These are phyloP conservation scores for Drosophila mimetica DNA, from an alignment of 2,888 invertebrate genomes.

Conservation along the genomic window DNA sequence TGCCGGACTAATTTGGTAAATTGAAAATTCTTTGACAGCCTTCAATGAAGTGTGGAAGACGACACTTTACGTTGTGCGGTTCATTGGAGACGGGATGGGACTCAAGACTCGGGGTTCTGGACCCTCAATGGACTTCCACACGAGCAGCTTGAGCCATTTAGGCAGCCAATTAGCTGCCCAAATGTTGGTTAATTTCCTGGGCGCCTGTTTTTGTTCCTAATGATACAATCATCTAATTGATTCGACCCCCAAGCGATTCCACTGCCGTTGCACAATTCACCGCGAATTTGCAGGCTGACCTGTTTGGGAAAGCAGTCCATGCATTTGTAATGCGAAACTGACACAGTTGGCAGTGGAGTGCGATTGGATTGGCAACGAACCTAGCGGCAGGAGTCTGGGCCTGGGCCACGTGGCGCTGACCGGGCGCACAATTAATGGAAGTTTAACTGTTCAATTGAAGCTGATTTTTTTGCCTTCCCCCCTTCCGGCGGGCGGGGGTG, in stretches of 20 bases:
- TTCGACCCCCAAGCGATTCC: conserved; percentile 42
- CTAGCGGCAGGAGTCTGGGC: conserved; percentile 17
- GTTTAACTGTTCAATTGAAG: conserved; percentile 82
- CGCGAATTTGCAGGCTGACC: conserved; percentile 64
- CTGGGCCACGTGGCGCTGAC: conserved; percentile 39
- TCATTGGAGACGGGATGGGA: conserved; percentile 52
- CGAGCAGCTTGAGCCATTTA: conserved; percentile 72
- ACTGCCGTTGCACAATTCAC: conserved; percentile 38
- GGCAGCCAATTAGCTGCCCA: conserved; percentile 78
- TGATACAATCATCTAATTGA: conserved; percentile 77
- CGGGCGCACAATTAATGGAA: conserved; percentile 80
- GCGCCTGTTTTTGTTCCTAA: conserved; percentile 56
- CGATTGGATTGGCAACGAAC: conserved; percentile 32
- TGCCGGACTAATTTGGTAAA: conserved; percentile 69
- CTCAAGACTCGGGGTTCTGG: neutral
- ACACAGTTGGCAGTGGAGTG: conserved; percentile 61
- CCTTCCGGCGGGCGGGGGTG: conserved; percentile 13
- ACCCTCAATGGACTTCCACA: conserved; percentile 66
- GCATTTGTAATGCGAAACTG: conserved; percentile 74
- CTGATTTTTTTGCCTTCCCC: conserved; percentile 53
- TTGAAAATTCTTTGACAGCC: conserved; percentile 76
- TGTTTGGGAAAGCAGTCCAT: conserved; percentile 68
- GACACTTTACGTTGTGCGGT: conserved; percentile 68
- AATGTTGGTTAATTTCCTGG: conserved; percentile 77
- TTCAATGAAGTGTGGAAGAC: conserved; percentile 74